Base-by-base conservation (phyloP, 2,113 vertebrate species). In the Mirounga angustirostris region DNA sequence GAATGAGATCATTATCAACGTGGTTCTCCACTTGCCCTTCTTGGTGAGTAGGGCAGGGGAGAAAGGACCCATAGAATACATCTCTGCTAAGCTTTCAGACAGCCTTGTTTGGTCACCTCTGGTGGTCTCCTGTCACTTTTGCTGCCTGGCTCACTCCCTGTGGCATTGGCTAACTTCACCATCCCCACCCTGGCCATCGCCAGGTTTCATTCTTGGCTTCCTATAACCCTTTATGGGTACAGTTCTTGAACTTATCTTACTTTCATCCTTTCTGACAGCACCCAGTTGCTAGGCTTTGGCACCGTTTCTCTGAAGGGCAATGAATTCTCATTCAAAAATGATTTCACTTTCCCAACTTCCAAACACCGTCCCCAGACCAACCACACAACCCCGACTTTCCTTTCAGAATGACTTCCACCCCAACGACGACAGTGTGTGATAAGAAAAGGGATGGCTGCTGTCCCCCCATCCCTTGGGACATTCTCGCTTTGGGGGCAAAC, bases 401-500 rank as follows among this genome's bases (percentile, higher is more conserved):
- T 65, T 79, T 56, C 43, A n/a, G 56, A 33, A n/a, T 74, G 73
- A 65, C 91, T 93, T 96, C 59, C 78, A 36, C 52, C 74, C 65
- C 46, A 52, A 11, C 36, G 19, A 93, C 21, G 13, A 67, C 18
- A 84, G 61, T 61, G 7, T 61, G n/a, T 86, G 69, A 33, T 18
- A 86, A 84, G 84, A 84, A 91, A 76, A 86, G 54, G 50, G 43
- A 80, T 46, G 76, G 46, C 40, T 4, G 8, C 61, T 40, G 18
- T 87, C 21, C 11, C 40, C 15, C 50, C 61, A 33, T 7, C 85
- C 67, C 76, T 50, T 93, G 69, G 85, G 86, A 91, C 61, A 88
- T 54, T 93, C 96, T 84, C 67, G 54, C 67, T 91, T 78, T 50
- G 58, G 46, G 78, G 63, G 96, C 63, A 92, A 92, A 83, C 40